Percentiles rank a stretch among this genome's conserved stretches.
These are phyloP conservation scores for Cyprinodon tularosa DNA, from an alignment of 2,113 vertebrate genomes.

Conservation along the genomic window DNA sequence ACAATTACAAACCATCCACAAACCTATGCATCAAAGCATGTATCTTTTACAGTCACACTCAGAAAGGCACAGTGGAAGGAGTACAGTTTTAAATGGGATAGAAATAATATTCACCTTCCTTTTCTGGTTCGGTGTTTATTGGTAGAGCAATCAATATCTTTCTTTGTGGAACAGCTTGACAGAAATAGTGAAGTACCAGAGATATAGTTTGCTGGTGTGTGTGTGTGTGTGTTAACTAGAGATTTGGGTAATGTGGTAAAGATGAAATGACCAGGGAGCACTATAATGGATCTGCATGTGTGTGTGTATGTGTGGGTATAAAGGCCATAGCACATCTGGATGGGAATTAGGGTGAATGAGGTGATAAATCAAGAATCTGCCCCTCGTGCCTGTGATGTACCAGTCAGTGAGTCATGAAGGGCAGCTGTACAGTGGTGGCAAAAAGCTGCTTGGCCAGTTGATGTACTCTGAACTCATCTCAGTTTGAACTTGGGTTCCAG, in stretches of 20 bases:
- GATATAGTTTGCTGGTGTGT: slow-evolving; percentile 63
- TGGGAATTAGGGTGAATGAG: slow-evolving; percentile 77
- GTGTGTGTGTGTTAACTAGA: slow-evolving; percentile 57
- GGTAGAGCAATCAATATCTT: slow-evolving; percentile 58
- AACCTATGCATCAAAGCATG: slow-evolving; percentile 1
- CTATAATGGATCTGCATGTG: slow-evolving; percentile 75
- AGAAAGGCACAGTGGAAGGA: background rate
- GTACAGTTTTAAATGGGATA: slow-evolving; percentile 10
- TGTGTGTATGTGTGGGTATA: slow-evolving; percentile 47
- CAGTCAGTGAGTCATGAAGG: slow-evolving; percentile 81
- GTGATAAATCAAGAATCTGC: slow-evolving; percentile 76
- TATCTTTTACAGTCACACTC: slow-evolving; percentile 17
- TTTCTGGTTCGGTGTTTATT: slow-evolving; percentile 13
- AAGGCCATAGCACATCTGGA: slow-evolving; percentile 78
- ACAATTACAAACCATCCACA: background rate
- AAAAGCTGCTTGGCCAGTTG: slow-evolving; percentile 23
- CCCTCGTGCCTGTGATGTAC: slow-evolving; percentile 59
- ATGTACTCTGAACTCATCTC: slow-evolving; percentile 54
- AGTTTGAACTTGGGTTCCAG: slow-evolving; percentile 32
- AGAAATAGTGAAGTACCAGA: slow-evolving; percentile 54
- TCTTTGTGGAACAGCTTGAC: slow-evolving; percentile 50
- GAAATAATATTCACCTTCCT: slow-evolving; percentile 24
- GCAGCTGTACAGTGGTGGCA: slow-evolving; percentile 57
- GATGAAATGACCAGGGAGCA: slow-evolving; percentile 59
- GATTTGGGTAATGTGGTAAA: slow-evolving; percentile 62